Percentiles rank a stretch among this genome's conserved stretches.
Conservation (phyloP, 2,113 vertebrate genomes). For the Pteropus alecto region DNA sequence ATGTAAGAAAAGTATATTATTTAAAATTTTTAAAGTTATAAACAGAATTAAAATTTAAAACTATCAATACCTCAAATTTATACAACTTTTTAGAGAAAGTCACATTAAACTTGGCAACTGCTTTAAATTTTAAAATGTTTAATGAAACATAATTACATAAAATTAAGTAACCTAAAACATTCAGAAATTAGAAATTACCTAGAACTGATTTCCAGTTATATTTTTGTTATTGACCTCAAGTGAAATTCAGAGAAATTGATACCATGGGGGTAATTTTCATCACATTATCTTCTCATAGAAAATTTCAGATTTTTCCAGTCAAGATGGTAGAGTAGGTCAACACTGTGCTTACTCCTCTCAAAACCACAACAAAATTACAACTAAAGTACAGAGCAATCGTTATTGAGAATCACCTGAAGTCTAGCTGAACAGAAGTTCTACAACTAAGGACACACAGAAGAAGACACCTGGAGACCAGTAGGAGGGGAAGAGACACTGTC, state of each 20-base stretch:
- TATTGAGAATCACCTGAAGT: too few species aligned
- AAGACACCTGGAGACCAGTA: too few species aligned
- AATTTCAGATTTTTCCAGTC: too few species aligned
- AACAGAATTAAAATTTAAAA: constrained; percentile 16
- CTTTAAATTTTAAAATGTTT: constrained; percentile 26
- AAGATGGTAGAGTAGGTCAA: too few species aligned
- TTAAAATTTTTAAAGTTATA: background rate
- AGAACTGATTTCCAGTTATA: background rate
- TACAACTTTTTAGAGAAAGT: background rate
- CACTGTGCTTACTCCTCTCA: too few species aligned
- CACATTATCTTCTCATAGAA: background rate
- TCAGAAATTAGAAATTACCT: background rate
- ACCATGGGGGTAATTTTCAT: background rate
- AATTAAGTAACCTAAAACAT: background rate
- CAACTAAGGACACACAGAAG: too few species aligned
- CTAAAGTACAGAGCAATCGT: too few species aligned
- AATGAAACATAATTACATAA: background rate
- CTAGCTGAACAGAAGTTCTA: too few species aligned
- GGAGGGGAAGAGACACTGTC: too few species aligned
- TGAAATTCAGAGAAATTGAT: background rate
- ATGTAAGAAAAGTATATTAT: background rate
- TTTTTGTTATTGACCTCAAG: background rate
- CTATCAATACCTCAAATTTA: background rate
- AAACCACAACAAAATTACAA: too few species aligned
- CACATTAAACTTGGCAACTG: background rate